Evolutionary conservation across 2,888 invertebrate genomes (phyloP).

Genomic region (Dryobotodes eremita): DNA sequence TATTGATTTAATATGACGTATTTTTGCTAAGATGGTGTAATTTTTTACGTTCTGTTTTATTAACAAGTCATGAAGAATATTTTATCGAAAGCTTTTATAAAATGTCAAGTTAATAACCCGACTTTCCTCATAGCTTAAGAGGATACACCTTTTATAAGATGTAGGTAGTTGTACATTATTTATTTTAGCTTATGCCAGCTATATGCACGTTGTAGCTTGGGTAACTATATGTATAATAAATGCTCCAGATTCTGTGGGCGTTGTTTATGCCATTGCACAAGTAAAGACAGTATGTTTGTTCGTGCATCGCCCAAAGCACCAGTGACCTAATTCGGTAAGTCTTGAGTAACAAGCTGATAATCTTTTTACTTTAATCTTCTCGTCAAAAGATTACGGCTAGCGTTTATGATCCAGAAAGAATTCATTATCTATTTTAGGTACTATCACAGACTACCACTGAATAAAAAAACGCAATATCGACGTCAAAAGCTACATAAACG

Average conservation of each 20-base stretch:
- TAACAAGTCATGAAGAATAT: not conserved
- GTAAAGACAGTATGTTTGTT: conserved; percentile 36
- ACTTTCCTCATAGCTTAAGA: not conserved
- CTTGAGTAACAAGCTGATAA: conserved; percentile 39
- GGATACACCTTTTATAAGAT: not conserved
- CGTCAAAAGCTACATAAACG: conserved; percentile 1
- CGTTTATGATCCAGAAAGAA: conserved; percentile 28
- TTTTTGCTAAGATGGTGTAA: not conserved
- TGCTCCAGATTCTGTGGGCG: conserved; percentile 42
- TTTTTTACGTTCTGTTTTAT: not conserved
- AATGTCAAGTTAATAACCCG: not conserved
- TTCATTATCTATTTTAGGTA: not conserved
- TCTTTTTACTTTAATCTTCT: conserved; percentile 39
- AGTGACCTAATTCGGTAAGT: conserved; percentile 44
- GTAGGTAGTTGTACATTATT: too few species aligned
- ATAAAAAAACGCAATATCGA: not conserved
- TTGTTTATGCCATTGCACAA: conserved; percentile 51
- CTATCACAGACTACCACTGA: not conserved
- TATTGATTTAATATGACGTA: not conserved
- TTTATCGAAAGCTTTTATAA: not conserved
- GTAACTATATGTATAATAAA: not conserved
- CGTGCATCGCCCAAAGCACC: conserved; percentile 29
- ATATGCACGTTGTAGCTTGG: too few species aligned
- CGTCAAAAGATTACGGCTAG: conserved; percentile 41
- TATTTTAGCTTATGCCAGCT: not conserved